Evolutionary conservation across 2,888 invertebrate species (phyloP), one percentile per base, ranked within the genome.

Genomic region (Cataglyphis rosenhaueri): DNA sequence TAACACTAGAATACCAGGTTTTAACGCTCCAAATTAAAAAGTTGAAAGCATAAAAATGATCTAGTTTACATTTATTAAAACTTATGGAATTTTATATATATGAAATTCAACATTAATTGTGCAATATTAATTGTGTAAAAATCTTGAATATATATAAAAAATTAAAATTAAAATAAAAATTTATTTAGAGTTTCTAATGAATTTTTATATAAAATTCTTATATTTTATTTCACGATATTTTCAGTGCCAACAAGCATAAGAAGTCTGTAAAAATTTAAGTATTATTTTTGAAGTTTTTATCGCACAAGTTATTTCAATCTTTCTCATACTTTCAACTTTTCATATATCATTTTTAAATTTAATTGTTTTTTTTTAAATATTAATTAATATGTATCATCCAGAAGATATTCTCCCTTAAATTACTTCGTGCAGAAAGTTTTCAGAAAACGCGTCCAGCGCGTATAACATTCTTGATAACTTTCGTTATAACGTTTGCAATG

Each of bases 1-100:
- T 71, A 78, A 78, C n/a, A 68, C 8, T 38, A 66, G 66, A 76
- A 76, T 32, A 55, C 12, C 10, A 35, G 52, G 66, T 41, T 70
- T 32, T 38, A n/a, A 57, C 3, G 4, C 29, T 41, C n/a, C 18
- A 35, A 41, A 70, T 35, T 25, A 3, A 64, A 78, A 71, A 78
- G 59, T 68, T 78, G n/a, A 76, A 55, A 25, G 8, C 18, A 52
- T 64, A 3, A n/a, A 75, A 75, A 68, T 32, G 10, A 29, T 21
- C 1, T 3, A 15, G 5, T n/a, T 52, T n/a, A 48, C 25, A 4
- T 29, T 68, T 52, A 48, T 48, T 21, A 32, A 48, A 66, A 68
- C 0, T 38, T 65, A 41, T 65, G 8, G 15, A 41, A 41, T 65
- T 15, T 41, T 4, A 65, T 65, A 12, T 21, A 1, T 48, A n/a